Percentiles rank a stretch among this genome's conserved stretches.
phyloP scores from a whole-genome alignment of 2,888 invertebrate genomes.

The Cecidostiba fungosa region DNA sequence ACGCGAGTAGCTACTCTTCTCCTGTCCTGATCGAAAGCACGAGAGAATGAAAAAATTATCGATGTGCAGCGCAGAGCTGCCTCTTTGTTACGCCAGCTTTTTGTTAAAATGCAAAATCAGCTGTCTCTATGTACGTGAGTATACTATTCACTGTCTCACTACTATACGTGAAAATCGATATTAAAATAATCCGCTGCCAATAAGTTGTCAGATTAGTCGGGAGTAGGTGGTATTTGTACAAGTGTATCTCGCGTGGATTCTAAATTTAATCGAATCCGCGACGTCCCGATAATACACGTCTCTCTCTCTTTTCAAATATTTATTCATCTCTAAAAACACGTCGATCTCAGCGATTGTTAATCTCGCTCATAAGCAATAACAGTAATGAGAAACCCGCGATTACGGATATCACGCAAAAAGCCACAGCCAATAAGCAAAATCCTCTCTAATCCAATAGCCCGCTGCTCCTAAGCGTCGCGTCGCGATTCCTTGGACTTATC shows the following conservation, averaged over 20 bases:
- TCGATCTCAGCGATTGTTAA: neutral
- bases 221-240: neutral
- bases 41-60: neutral
- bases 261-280: conserved; percentile 26
- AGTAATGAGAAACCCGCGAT: no score
- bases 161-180: conserved; percentile 11
- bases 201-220: conserved; percentile 33
- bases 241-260: neutral
- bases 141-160: neutral
- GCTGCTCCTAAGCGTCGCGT: neutral
- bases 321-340: no score
- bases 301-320: neutral
- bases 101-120: conserved; percentile 21
- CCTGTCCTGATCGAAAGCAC: neutral
- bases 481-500: neutral
- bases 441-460: conserved; percentile 31
- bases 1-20: neutral
- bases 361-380: neutral
- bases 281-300: neutral
- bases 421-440: neutral
- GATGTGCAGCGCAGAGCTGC: neutral
- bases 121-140: neutral
- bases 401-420: neutral
- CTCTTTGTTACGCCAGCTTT: neutral
- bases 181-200: conserved; percentile 40